Percentiles rank a stretch among this genome's conserved stretches.
Conservation (phyloP, 2,888 invertebrate species). For the Rhabditoides inermis region DNA sequence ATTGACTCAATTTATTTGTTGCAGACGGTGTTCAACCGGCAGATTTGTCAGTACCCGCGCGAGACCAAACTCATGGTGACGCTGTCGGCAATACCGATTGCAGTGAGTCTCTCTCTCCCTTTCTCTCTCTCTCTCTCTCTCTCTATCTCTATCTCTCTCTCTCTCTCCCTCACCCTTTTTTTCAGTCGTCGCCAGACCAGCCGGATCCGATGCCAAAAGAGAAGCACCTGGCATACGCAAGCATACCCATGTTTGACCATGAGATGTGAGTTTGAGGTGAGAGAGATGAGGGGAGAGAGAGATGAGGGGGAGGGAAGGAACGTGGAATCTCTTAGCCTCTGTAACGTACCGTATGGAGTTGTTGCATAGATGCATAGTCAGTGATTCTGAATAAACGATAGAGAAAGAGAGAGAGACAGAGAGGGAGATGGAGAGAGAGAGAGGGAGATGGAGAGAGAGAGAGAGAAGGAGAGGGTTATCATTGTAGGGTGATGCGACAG, state of each 20-base stretch:
- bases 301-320: too few relatives aligned
- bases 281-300: too few relatives aligned
- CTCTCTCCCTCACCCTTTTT: too few relatives aligned
- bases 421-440: too few relatives aligned
- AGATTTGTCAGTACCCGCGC: conserved; percentile 20
- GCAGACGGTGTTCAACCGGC: conserved; percentile 21
- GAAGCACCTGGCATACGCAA: conserved; percentile 27
- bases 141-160: too few relatives aligned
- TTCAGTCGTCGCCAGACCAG: too few relatives aligned
- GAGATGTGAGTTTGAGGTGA: conserved; percentile 30
- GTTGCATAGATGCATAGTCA: too few relatives aligned
- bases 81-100: conserved; percentile 12
- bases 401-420: not conserved
- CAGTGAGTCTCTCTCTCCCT: too few relatives aligned
- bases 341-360: too few relatives aligned
- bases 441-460: too few relatives aligned
- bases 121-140: too few relatives aligned
- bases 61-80: conserved; percentile 25
- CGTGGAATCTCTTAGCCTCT: too few relatives aligned
- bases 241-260: conserved; percentile 41
- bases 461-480: not conserved
- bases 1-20: not conserved
- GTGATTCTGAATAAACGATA: not conserved
- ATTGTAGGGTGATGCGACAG: conserved; percentile 22
- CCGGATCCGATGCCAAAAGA: not conserved